A percentile compares a stretch with the other conserved stretches of the same genome.
Conservation (phyloP, 2,888 invertebrate genomes). For the Mantis religiosa region DNA sequence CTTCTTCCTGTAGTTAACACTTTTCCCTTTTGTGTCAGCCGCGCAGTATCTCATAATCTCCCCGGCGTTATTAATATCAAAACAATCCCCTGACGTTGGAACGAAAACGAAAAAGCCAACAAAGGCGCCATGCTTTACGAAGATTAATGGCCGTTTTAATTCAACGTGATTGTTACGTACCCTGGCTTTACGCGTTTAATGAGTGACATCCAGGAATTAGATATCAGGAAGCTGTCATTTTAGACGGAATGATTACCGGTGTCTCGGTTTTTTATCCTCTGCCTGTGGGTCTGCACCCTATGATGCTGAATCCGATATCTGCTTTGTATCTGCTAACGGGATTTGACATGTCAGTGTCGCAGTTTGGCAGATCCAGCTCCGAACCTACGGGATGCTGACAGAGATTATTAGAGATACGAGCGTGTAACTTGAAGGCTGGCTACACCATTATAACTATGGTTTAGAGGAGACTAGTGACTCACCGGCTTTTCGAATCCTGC, state of each 20-base stretch:
- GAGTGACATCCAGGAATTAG: not conserved
- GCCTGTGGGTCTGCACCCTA: not conserved
- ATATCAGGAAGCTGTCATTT: not conserved
- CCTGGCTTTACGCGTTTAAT: not conserved
- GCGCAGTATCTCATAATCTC: slow-evolving; percentile 16
- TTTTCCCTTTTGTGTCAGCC: not conserved
- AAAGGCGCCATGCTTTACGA: slow-evolving; percentile 26
- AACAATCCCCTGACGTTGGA: slow-evolving; percentile 27
- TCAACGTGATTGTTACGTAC: not conserved
- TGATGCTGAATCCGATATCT: not conserved
- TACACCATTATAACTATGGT: no score
- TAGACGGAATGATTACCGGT: not conserved
- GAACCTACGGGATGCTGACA: not conserved
- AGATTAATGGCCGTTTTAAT: slow-evolving; percentile 26
- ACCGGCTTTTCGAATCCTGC: no score
- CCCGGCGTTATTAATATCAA: slow-evolving; percentile 30
- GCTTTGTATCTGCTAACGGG: not conserved
- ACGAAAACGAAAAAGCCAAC: slow-evolving; percentile 25
- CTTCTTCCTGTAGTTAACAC: not conserved
- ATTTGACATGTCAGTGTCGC: not conserved
- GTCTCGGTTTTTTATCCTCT: not conserved
- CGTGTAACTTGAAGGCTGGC: no score
- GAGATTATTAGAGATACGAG: no score
- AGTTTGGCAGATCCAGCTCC: not conserved
- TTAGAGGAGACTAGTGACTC: no score